These are phyloP conservation scores for Macrophya alboannulata DNA, from an alignment of 2,888 invertebrate species.

Conservation along the genomic window DNA sequence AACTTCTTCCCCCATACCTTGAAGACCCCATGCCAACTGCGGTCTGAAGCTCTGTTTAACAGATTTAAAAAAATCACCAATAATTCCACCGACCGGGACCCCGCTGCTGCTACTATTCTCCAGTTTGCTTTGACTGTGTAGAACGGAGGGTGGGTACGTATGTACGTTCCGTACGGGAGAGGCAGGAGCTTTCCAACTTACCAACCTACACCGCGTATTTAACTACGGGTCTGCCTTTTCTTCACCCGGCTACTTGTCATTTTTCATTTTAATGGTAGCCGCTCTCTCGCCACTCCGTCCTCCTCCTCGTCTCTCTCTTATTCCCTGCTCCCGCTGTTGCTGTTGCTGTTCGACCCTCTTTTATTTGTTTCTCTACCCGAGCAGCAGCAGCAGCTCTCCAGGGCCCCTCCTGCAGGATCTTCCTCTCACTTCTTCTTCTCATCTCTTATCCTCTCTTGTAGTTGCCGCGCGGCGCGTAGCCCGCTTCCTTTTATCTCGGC, in stretches of 20 bases:
- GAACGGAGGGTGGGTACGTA: slow-evolving; percentile 41
- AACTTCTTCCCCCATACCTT: slow-evolving; percentile 29
- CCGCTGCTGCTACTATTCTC: slow-evolving; percentile 8
- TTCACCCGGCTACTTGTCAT: slow-evolving; percentile 70
- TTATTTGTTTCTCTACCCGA: slow-evolving; percentile 60
- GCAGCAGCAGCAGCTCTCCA: slow-evolving; percentile 63
- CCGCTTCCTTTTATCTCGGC: slow-evolving; percentile 71
- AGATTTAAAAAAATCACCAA: slow-evolving; percentile 78
- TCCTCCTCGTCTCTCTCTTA: slow-evolving; percentile 60
- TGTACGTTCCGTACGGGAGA: slow-evolving; percentile 48
- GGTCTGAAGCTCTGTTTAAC: slow-evolving; percentile 72
- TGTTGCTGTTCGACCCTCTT: slow-evolving; percentile 54
- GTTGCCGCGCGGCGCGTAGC: slow-evolving; percentile 56
- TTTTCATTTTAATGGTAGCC: slow-evolving; percentile 80
- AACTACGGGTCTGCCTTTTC: slow-evolving; percentile 53
- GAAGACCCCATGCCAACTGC: slow-evolving; percentile 59
- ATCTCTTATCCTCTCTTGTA: slow-evolving; percentile 63
- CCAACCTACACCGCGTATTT: slow-evolving; percentile 47
- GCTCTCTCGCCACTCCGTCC: slow-evolving; percentile 71
- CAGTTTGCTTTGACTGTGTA: slow-evolving; percentile 47
- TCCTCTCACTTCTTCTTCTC: slow-evolving; percentile 45
- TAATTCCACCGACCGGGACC: slow-evolving; percentile 59
- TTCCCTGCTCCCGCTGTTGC: slow-evolving; percentile 58
- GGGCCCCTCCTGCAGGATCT: slow-evolving; percentile 59
- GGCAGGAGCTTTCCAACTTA: slow-evolving; percentile 24